Percentiles rank a stretch among this genome's conserved stretches.
Conservation (phyloP, 2,113 vertebrate species). For the Onychostoma macrolepis region DNA sequence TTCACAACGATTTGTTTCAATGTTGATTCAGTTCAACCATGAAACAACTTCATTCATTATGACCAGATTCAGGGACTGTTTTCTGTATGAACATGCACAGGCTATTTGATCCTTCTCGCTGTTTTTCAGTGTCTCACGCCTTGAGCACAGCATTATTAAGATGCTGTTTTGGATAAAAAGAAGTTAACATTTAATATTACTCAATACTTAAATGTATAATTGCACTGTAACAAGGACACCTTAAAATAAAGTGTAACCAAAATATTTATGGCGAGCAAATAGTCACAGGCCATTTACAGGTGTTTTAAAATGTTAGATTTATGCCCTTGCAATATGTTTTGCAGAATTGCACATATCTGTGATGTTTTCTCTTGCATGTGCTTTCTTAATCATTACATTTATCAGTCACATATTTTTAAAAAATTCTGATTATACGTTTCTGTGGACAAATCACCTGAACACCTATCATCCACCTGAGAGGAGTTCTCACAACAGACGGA, state of each 20-base stretch:
- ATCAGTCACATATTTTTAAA: background rate
- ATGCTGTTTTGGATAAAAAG: background rate
- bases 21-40: no score
- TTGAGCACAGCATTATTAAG: background rate
- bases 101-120: background rate
- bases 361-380: background rate
- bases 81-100: no score
- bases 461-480: background rate
- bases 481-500: conserved; percentile 18
- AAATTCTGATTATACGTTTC: background rate
- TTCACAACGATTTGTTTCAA: background rate
- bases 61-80: background rate
- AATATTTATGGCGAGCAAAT: no score
- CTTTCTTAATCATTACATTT: background rate
- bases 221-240: no score
- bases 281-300: no score
- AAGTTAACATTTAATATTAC: background rate
- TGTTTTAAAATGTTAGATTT: background rate
- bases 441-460: background rate
- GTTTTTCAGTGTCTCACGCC: background rate
- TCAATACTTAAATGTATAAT: no score
- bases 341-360: background rate
- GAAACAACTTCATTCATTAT: no score
- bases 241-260: no score
- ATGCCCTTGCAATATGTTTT: background rate